Base-by-base conservation (phyloP, 2,113 vertebrate genomes). In the Sinocyclocheilus anshuiensis region DNA sequence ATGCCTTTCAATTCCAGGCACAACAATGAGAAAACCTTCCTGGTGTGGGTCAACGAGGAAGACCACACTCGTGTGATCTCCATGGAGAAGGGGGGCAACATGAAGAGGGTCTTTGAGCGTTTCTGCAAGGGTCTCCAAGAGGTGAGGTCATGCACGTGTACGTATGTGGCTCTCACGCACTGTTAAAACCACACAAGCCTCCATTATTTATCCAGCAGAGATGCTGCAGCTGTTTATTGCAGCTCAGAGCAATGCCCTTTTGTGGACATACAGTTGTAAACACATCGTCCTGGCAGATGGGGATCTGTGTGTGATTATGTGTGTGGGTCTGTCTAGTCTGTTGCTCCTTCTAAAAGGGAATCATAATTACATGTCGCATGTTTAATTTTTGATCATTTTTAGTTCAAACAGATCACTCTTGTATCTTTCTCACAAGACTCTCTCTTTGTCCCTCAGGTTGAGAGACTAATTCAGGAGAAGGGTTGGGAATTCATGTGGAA, bases 31-130 rank as follows among this genome's bases (percentile, higher is more conserved):
- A 95, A 95, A 87, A 95, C 94, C 0, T 95, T 95, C 89, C 86
- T 95, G 86, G 88, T 95, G 45, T 95, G 94, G 94, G 1, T 95
- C 78, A 95, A 95, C 33, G 94, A 95, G 90, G 94, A 95, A 84
- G 94, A 95, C 86, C 94, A 95, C 91, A 95, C 94, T 88, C 91
- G 94, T 77, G 94, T 95, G 84, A 95, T 95, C 90, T 95, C 94
- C 79, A 95, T 95, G 94, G 94, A 95, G 90, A 95, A 95, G 83
- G 94, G 94, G 61, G 98, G 98, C 78, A 99, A 99, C 94, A 99
- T 99, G 98, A 98, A 97, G 93, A 95, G 96, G 3, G 98, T 99
- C 77, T 99, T 99, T 86, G 98, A 99, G 72, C 94, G 97, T 84
- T 99, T 99, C 95, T 99, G 97, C 89, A 94, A 86, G 55, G 98